Percentiles rank a stretch among this genome's conserved stretches.
phyloP scores from a whole-genome alignment of 1,140 invertebrate genomes.

The Diploscapter pachys region DNA sequence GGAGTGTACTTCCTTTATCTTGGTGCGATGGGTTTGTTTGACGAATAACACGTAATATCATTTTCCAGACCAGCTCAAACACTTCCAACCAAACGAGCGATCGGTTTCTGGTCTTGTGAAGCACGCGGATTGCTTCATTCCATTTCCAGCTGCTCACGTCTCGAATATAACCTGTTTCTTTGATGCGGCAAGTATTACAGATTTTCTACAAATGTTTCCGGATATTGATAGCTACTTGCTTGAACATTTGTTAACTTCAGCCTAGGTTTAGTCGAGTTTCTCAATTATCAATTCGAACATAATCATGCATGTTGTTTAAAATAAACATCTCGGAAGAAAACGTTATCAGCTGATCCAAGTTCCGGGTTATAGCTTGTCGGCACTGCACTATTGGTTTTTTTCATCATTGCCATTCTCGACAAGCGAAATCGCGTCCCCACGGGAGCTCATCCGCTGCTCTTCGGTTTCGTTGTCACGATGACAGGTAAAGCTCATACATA shows the following conservation, averaged over 20 bases:
- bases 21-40: slow-evolving; percentile 50
- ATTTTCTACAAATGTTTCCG: too few species aligned
- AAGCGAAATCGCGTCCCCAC: slow-evolving; percentile 39
- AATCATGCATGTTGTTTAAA: too few species aligned
- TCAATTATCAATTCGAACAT: too few species aligned
- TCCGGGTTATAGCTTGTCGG: slow-evolving; percentile 59
- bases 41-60: neutral
- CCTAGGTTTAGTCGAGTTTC: too few species aligned
- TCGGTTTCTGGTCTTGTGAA: slow-evolving; percentile 2
- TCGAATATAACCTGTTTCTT: slow-evolving; percentile 60
- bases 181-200: slow-evolving; percentile 59
- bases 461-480: slow-evolving; percentile 40
- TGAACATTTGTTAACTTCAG: too few species aligned
- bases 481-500: slow-evolving; percentile 22
- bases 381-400: slow-evolving; percentile 64
- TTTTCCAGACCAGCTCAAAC: slow-evolving; percentile 52
- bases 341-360: too few species aligned
- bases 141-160: slow-evolving; percentile 63
- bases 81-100: slow-evolving; percentile 5
- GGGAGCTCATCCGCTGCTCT: slow-evolving; percentile 37
- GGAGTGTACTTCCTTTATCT: slow-evolving; percentile 62
- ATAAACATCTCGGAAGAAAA: too few species aligned
- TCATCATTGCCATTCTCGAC: slow-evolving; percentile 61
- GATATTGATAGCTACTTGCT: too few species aligned
- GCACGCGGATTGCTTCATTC: slow-evolving; percentile 59